These are phyloP conservation scores for Apolygus lucorum DNA, from an alignment of 1,140 invertebrate species.

Conservation along the genomic window DNA sequence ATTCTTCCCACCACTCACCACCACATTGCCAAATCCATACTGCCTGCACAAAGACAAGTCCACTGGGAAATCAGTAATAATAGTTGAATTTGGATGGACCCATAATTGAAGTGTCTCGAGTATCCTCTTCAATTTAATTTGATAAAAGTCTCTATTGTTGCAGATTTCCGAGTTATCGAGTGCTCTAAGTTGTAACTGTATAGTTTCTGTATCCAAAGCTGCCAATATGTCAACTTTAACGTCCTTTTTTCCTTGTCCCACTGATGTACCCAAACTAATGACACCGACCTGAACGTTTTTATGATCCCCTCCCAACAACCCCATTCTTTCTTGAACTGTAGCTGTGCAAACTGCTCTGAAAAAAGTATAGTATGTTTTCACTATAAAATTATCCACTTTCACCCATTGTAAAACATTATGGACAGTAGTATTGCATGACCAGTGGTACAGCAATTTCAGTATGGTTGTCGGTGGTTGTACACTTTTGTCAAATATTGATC, in stretches of 20 bases:
- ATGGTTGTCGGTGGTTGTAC: slow-evolving; percentile 69
- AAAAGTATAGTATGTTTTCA: slow-evolving; percentile 70
- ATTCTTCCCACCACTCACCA: slow-evolving; percentile 49
- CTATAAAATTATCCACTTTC: slow-evolving; percentile 66
- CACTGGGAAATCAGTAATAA: background rate
- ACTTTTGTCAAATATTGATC: slow-evolving; percentile 75
- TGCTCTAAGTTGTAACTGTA: slow-evolving; percentile 63
- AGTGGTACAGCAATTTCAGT: slow-evolving; percentile 79
- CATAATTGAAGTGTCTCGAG: background rate
- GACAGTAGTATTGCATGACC: slow-evolving; percentile 79
- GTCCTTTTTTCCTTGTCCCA: slow-evolving; percentile 68
- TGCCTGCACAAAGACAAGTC: background rate
- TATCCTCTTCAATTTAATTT: background rate
- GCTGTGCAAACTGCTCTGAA: slow-evolving; percentile 66
- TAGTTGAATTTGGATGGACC: background rate
- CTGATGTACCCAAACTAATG: slow-evolving; percentile 79
- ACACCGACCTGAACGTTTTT: slow-evolving; percentile 69
- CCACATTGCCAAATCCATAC: slow-evolving; percentile 49
- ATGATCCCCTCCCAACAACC: slow-evolving; percentile 55
- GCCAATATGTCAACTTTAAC: slow-evolving; percentile 83
- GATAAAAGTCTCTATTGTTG: too few species aligned
- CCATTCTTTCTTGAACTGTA: slow-evolving; percentile 63
- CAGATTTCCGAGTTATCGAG: slow-evolving; percentile 57
- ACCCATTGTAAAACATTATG: slow-evolving; percentile 82
- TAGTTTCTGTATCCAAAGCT: slow-evolving; percentile 65